Conservation (phyloP, 2,797 vertebrate species). For the Poecilia velifera region DNA sequence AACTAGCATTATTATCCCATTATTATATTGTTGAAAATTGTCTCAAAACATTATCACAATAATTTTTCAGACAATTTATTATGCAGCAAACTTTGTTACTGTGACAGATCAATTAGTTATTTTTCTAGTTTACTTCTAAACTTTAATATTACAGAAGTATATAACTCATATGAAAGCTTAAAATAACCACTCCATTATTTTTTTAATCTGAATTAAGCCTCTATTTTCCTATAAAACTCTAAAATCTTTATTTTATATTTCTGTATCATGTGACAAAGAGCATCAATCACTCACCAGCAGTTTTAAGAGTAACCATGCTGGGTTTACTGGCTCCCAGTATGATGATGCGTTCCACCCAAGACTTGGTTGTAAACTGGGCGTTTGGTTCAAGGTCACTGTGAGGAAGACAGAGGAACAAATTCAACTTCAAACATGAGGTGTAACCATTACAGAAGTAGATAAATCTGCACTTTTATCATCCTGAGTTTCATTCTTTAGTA, state of each 20-base stretch:
- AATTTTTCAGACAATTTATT: background rate
- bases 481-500: background rate
- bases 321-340: constrained; percentile 87
- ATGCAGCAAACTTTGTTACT: no score
- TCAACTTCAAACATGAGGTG: background rate
- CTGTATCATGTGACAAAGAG: background rate
- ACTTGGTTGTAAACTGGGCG: constrained; percentile 80
- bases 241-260: background rate
- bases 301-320: constrained; percentile 76
- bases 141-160: background rate
- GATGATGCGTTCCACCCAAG: constrained; percentile 89
- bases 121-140: background rate
- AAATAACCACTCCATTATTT: background rate
- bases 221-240: background rate
- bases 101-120: background rate
- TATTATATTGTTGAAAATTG: no score
- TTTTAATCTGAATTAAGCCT: background rate
- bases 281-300: constrained; percentile 75
- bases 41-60: background rate
- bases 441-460: background rate
- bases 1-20: no score
- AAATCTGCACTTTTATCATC: background rate
- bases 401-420: background rate
- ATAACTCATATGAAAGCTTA: background rate
- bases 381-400: constrained; percentile 82